phyloP scores from a whole-genome alignment of 2,113 vertebrate genomes.

The Aphyosemion australe region DNA sequence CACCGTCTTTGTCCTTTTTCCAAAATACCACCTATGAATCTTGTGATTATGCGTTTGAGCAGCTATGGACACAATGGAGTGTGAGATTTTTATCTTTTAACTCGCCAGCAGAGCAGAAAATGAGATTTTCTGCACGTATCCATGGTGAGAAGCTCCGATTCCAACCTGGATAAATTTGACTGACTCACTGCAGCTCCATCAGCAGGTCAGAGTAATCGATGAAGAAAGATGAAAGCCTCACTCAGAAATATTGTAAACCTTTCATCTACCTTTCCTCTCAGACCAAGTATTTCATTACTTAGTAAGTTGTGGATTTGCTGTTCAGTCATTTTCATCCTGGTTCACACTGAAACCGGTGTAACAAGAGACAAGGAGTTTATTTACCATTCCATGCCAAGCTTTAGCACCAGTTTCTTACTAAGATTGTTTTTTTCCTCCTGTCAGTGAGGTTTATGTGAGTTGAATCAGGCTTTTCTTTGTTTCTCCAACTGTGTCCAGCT shows the following conservation, averaged over 20 bases:
- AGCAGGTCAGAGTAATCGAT: constrained; percentile 60
- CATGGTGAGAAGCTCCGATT: constrained; percentile 46
- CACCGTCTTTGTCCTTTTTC: neutral
- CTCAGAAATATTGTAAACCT: constrained; percentile 39
- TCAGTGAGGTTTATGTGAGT: constrained; percentile 1
- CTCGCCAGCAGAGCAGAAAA: constrained; percentile 30
- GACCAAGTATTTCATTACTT: constrained; percentile 6
- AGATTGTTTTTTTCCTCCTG: constrained; percentile 5
- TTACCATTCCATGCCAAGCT: neutral
- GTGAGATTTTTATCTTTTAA: constrained; percentile 47
- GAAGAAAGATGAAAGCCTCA: constrained; percentile 48
- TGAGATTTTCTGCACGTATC: constrained; percentile 52
- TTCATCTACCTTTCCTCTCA: constrained; percentile 26
- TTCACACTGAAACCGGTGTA: neutral
- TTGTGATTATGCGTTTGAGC: constrained; percentile 1
- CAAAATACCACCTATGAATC: constrained; percentile 12
- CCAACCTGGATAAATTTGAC: constrained; percentile 5
- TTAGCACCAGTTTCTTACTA: neutral
- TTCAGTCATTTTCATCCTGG: neutral
- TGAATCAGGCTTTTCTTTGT: constrained; percentile 11
- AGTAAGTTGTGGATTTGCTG: neutral
- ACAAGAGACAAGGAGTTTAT: neutral
- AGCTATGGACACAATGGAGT: constrained; percentile 16
- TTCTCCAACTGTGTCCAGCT: constrained; percentile 21
- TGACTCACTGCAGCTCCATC: constrained; percentile 31